phyloP scores from a whole-genome alignment of 2,888 invertebrate species.

The Torymus aiolomorphi region DNA sequence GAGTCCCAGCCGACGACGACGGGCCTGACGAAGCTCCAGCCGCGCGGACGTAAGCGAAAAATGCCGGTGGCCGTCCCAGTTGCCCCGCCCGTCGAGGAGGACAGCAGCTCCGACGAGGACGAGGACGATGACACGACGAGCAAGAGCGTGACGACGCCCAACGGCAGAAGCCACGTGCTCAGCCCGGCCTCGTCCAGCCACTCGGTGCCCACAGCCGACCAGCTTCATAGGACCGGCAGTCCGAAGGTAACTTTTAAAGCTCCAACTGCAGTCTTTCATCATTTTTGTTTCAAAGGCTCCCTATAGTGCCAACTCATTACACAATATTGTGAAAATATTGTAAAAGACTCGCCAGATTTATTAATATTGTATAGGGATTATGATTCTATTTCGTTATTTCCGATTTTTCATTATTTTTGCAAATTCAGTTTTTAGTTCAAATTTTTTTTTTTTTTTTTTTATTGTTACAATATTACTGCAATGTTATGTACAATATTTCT shows the following conservation, averaged over 20 bases:
- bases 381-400: no score
- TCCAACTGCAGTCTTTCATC: no score
- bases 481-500: no score
- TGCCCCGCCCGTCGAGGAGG: slow-evolving; percentile 69
- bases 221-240: slow-evolving; percentile 70
- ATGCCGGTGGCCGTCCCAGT: slow-evolving; percentile 73
- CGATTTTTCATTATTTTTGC: no score
- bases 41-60: slow-evolving; percentile 80
- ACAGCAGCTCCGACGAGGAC: slow-evolving; percentile 77
- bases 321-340: no score
- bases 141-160: slow-evolving; percentile 75
- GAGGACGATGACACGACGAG: slow-evolving; percentile 74
- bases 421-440: no score
- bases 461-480: no score
- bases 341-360: no score
- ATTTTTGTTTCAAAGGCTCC: no score
- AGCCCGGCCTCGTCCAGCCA: slow-evolving; percentile 81
- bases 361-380: no score
- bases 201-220: slow-evolving; percentile 76
- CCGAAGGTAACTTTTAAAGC: slow-evolving; percentile 65
- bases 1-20: slow-evolving; percentile 67
- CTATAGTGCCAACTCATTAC: no score
- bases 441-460: no score
- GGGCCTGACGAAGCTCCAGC: slow-evolving; percentile 56
- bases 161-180: slow-evolving; percentile 76